These are phyloP conservation scores for Schlechtendalia chinensis DNA, from an alignment of 1,140 invertebrate genomes.

Conservation along the genomic window DNA sequence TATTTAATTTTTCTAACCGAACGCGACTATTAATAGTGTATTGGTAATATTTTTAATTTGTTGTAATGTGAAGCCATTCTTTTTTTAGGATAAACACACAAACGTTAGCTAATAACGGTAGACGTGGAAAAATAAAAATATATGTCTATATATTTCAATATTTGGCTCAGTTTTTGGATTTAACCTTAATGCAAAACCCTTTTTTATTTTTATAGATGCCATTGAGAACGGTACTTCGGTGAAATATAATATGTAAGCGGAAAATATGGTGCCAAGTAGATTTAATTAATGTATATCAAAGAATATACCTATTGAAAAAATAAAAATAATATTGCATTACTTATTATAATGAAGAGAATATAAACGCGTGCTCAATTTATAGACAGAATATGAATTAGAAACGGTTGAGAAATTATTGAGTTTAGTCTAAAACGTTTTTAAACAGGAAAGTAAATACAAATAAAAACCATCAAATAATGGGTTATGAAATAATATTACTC, in stretches of 20 bases:
- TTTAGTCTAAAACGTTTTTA: no score
- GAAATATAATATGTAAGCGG: not conserved
- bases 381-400: no score
- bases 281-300: not conserved
- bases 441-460: not conserved
- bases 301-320: not conserved
- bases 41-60: not conserved
- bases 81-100: not conserved
- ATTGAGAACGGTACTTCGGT: not conserved
- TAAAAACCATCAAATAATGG: not conserved
- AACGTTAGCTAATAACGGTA: not conserved
- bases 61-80: not conserved
- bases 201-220: slow-evolving; percentile 1
- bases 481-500: not conserved
- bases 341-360: not conserved
- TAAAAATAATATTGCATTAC: not conserved
- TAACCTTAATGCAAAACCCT: not conserved
- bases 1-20: not conserved
- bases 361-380: not conserved
- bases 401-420: no score
- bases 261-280: slow-evolving; percentile 1
- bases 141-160: not conserved
- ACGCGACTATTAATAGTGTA: no score
- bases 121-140: not conserved
- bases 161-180: slow-evolving; percentile 17